Conservation (phyloP, 2,113 vertebrate species). For the Aspiorhynchus laticeps region DNA sequence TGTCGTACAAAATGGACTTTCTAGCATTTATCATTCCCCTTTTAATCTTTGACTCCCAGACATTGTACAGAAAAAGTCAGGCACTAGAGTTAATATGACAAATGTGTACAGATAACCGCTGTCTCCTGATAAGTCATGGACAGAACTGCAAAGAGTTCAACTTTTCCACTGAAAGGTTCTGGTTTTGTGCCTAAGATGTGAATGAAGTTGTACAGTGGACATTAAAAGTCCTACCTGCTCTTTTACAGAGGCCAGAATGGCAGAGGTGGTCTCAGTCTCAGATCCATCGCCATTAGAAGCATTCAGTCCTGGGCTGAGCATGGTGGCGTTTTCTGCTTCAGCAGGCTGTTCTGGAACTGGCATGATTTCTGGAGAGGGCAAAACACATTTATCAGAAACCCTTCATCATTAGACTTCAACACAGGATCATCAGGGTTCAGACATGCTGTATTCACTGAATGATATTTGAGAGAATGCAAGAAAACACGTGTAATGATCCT, state of each 20-base stretch:
- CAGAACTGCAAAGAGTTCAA: neutral
- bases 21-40: conserved; percentile 36
- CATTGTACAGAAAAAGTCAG: conserved; percentile 12
- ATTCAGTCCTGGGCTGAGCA: conserved; percentile 87
- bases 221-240: conserved; percentile 85
- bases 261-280: conserved; percentile 93
- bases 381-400: conserved; percentile 7
- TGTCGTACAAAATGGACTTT: conserved; percentile 20
- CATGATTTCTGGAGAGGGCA: conserved; percentile 84
- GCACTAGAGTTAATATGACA: conserved; percentile 51
- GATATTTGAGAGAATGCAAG: neutral
- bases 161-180: neutral
- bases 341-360: conserved; percentile 96
- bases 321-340: conserved; percentile 90
- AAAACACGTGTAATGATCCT: neutral
- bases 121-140: conserved; percentile 19
- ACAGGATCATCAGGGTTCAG: neutral
- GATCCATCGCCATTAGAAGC: conserved; percentile 91
- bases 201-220: neutral
- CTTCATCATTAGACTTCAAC: neutral
- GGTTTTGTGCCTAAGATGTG: neutral
- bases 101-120: conserved; percentile 28
- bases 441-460: neutral
- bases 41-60: conserved; percentile 40
- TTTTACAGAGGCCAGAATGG: conserved; percentile 97